Evolutionary conservation across 1,140 invertebrate species (phyloP), one percentile per base, ranked within the genome.

Genomic region (Acromyrmex heyeri): DNA sequence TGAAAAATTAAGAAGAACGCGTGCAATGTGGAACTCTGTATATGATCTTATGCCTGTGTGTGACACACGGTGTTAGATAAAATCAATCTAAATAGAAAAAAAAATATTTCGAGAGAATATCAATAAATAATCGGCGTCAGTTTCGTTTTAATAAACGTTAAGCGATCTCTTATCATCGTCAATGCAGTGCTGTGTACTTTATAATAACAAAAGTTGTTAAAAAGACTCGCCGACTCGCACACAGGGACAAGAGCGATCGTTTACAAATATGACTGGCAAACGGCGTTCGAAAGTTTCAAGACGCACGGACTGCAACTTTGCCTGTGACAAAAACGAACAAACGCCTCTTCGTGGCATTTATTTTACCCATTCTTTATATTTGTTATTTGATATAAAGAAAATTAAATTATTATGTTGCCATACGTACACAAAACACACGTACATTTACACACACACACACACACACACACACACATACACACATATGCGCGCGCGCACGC

Each of bases 41-140:
- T 89, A 79, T 88, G 67, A 70, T 86, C 67, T 59, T 88, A 57
- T 72, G 70, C 87, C 70, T 89, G 88, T 88, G 87, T 81, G 65
- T 69, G 65, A 48, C 48, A 83, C 62, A 86, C 75, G 73, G 62
- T 86, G 76, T 86, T 38, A 61, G 70, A 70, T 38, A 75, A 77
- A 81, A 64, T 64, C 53, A 70, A 73, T 85, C 65, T 73, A 76
- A 88, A 76, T n/a, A 44, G 21, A 53, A 16, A 88, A n/a, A 57
- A 21, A 18, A 55, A 0, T 14, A 38, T 70, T 83, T 59, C 50
- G 53, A 50, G 70, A 83, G 65, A 87, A 59, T 64, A 59, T 67
- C 38, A 38, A 65, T 83, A 34, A 67, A 38, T 77, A 61, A 53
- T 57, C 76, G 24, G 73, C 55, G 73, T 53, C 72, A 55, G 75